phyloP scores from a whole-genome alignment of 2,797 vertebrate genomes.

The Periparus ater region DNA sequence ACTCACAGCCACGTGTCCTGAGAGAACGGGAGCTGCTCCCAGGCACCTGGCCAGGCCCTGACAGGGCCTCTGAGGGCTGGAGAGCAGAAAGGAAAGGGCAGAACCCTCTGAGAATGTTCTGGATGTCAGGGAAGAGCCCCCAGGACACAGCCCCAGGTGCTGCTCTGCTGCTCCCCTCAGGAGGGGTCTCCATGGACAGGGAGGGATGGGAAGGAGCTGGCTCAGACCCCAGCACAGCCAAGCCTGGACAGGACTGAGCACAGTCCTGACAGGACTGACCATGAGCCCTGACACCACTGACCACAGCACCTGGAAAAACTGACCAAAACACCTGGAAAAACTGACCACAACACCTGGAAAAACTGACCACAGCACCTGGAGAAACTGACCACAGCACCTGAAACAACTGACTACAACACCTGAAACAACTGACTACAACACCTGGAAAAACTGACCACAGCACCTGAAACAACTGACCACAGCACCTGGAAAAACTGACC shows the following conservation, averaged over 20 bases:
- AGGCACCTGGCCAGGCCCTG: not conserved
- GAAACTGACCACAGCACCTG: no score
- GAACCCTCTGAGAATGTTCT: not conserved
- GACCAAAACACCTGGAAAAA: not conserved
- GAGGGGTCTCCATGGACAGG: rapidly evolving
- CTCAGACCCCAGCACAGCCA: not conserved
- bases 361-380: not conserved
- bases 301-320: not conserved
- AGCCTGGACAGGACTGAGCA: not conserved
- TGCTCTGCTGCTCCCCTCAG: rapidly evolving
- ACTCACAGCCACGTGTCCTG: not conserved
- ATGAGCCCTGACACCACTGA: no score
- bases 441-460: no score
- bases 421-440: not conserved
- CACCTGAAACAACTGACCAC: no score
- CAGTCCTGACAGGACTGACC: no score
- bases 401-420: not conserved
- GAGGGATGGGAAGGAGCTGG: not conserved
- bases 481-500: no score
- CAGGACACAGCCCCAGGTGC: rapidly evolving
- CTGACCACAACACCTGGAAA: not conserved
- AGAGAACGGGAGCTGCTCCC: not conserved
- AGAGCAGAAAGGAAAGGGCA: not conserved
- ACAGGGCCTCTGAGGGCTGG: not conserved
- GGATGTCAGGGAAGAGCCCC: not conserved